phyloP scores from a whole-genome alignment of 1,140 invertebrate genomes.

The Pseudomyrmex cubaensis region DNA sequence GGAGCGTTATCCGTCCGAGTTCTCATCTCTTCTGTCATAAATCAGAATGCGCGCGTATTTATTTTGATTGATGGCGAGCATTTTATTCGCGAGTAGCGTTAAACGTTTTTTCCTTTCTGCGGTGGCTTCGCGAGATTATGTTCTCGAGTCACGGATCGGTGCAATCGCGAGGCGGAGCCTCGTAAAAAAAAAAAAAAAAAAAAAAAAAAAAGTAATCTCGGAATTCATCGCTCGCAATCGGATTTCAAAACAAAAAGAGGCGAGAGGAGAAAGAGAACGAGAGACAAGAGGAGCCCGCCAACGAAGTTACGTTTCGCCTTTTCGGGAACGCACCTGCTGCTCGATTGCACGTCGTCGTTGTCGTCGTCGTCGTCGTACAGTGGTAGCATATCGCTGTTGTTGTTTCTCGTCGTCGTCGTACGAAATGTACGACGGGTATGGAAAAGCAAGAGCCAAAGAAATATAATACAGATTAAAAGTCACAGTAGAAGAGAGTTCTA shows the following conservation, averaged over 20 bases:
- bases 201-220: constrained; percentile 64
- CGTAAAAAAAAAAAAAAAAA: constrained; percentile 45
- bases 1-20: neutral
- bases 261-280: constrained; percentile 8
- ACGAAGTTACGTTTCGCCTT: constrained; percentile 49
- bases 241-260: constrained; percentile 63
- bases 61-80: constrained; percentile 41
- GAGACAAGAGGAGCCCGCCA: constrained; percentile 5
- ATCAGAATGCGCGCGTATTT: constrained; percentile 21
- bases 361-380: neutral
- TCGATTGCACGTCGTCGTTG: constrained; percentile 28
- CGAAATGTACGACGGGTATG: constrained; percentile 9
- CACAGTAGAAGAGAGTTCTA: constrained; percentile 51
- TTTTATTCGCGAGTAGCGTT: constrained; percentile 25
- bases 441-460: constrained; percentile 36
- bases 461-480: constrained; percentile 77
- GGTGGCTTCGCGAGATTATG: constrained; percentile 55
- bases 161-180: constrained; percentile 62
- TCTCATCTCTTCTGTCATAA: neutral
- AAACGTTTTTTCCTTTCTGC: constrained; percentile 41
- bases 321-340: constrained; percentile 52
- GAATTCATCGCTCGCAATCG: constrained; percentile 70
- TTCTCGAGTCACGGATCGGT: constrained; percentile 67
- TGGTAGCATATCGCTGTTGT: constrained; percentile 28
- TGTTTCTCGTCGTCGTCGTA: constrained; percentile 32